A percentile compares a stretch with the other conserved stretches of the same genome.
These are phyloP conservation scores for Hyppa rectilinea DNA, from an alignment of 2,888 invertebrate species.

Conservation along the genomic window DNA sequence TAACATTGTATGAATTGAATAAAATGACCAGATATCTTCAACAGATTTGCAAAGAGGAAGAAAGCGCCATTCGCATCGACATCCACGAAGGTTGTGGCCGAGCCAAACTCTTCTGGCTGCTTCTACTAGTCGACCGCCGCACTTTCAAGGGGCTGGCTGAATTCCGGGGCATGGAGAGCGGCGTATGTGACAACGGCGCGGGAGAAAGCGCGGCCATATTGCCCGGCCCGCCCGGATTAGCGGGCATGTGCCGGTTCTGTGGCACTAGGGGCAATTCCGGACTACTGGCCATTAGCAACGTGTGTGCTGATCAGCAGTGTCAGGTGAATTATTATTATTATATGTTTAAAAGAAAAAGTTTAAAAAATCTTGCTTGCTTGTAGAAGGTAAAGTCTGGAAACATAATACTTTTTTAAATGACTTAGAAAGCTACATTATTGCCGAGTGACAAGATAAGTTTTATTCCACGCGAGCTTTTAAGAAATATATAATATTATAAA, in stretches of 20 bases:
- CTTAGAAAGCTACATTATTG: not conserved
- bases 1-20: too few species aligned
- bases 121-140: slow-evolving; percentile 97
- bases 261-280: slow-evolving; percentile 96
- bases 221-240: slow-evolving; percentile 82
- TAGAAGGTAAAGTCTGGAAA: too few species aligned
- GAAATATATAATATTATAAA: too few species aligned
- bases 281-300: slow-evolving; percentile 96
- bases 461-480: too few species aligned
- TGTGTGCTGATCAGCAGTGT: slow-evolving; percentile 98
- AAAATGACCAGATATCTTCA: too few species aligned
- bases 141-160: slow-evolving; percentile 97
- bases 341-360: too few species aligned
- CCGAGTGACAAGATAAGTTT: not conserved
- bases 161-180: slow-evolving; percentile 93
- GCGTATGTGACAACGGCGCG: slow-evolving; percentile 68
- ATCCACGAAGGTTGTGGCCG: slow-evolving; percentile 99
- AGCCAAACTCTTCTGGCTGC: slow-evolving; percentile 98
- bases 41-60: slow-evolving; percentile 98
- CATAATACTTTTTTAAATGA: too few species aligned
- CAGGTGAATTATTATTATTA: slow-evolving; percentile 90
- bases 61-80: slow-evolving; percentile 98
- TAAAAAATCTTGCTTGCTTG: too few species aligned
- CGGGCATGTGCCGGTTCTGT: slow-evolving; percentile 97
- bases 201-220: slow-evolving; percentile 49